A percentile compares a stretch with the other conserved stretches of the same genome.
Evolutionary conservation across 1,140 invertebrate species (phyloP).

Genomic region (Olivierus martensii): DNA sequence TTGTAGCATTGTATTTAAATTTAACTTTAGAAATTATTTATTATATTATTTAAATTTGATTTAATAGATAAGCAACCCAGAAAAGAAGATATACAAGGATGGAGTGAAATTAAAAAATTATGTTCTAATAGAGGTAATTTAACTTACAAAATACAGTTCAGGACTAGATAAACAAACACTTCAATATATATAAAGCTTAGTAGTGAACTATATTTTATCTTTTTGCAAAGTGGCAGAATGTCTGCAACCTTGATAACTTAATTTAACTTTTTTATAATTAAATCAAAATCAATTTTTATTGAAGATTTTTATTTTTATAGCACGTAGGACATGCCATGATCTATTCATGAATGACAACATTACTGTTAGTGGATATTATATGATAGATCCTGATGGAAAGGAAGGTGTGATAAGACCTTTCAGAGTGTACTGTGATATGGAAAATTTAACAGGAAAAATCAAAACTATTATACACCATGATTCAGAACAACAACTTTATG

Average conservation of each 20-base stretch:
- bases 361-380: conserved; percentile 15
- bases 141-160: too few species aligned
- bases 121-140: conserved; percentile 14
- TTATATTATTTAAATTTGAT: background rate
- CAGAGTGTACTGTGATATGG: conserved; percentile 17
- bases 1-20: background rate
- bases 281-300: background rate
- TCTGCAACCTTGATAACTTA: background rate
- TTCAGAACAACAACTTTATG: conserved; percentile 19
- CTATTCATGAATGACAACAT: conserved; percentile 15
- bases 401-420: conserved; percentile 16
- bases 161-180: too few species aligned
- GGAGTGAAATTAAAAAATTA: conserved; percentile 6
- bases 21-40: background rate
- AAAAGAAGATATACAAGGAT: conserved; percentile 7
- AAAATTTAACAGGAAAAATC: background rate
- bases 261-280: background rate
- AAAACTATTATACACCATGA: conserved; percentile 22
- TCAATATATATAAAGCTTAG: too few species aligned
- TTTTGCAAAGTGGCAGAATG: too few species aligned
- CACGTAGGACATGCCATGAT: conserved; percentile 17
- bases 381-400: conserved; percentile 18
- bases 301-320: background rate
- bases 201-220: too few species aligned
- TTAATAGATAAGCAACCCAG: background rate